A percentile compares a stretch with the other conserved stretches of the same genome.
phyloP scores from a whole-genome alignment of 2,797 vertebrate genomes.

The Bradypodion ventrale region DNA sequence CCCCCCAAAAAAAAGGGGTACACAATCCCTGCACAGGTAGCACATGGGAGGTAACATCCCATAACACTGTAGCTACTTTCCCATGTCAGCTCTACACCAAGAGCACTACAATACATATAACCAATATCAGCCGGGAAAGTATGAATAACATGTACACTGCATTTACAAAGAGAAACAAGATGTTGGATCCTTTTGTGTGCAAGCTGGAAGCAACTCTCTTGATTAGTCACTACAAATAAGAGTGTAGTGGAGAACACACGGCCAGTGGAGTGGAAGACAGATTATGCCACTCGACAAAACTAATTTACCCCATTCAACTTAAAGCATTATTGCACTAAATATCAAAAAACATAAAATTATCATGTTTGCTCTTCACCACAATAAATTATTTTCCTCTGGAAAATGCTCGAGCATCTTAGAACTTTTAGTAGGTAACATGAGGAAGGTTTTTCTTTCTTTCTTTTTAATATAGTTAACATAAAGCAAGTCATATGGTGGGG shows the following conservation, averaged over 20 bases:
- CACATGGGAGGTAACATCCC: not conserved
- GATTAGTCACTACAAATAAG: not conserved
- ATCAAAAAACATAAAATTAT: not conserved
- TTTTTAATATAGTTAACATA: not conserved
- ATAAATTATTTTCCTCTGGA: not conserved
- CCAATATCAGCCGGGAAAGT: not conserved
- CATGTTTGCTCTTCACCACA: not conserved
- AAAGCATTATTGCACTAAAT: constrained; percentile 12
- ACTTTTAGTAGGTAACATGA: not conserved
- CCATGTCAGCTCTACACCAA: not conserved
- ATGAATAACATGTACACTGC: not conserved
- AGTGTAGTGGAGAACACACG: not conserved
- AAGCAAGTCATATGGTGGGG: constrained; percentile 5
- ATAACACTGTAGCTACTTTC: not conserved
- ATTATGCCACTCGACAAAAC: not conserved
- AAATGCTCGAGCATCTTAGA: not conserved
- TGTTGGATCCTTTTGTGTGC: not conserved
- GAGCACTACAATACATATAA: not conserved
- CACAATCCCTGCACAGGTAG: not conserved
- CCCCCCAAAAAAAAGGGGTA: no score
- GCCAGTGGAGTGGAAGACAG: not conserved
- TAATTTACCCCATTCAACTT: not conserved
- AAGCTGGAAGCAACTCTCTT: no score
- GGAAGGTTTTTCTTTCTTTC: not conserved
- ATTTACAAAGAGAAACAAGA: not conserved